Percentiles rank a stretch among this genome's conserved stretches.
Evolutionary conservation across 2,888 invertebrate genomes (phyloP).

Genomic region (Proisotoma minuta): DNA sequence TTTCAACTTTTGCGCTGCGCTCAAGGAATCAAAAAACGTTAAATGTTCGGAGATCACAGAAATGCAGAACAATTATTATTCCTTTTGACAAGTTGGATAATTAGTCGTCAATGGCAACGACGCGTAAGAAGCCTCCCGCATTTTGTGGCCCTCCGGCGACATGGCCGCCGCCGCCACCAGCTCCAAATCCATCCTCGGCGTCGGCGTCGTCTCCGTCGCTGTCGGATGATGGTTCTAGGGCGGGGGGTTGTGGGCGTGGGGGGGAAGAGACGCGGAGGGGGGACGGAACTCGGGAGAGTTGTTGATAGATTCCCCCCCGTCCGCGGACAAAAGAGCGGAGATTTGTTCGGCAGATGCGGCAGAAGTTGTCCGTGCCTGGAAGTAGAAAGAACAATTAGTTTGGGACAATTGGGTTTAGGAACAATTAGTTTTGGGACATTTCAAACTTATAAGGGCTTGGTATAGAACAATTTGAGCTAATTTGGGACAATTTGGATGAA

Average conservation of each 20-base stretch:
- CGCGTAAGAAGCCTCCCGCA: slow-evolving; percentile 42
- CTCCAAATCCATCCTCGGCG: slow-evolving; percentile 22
- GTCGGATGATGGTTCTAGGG: slow-evolving; percentile 26
- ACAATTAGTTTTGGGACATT: too few species aligned
- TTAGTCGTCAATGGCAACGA: slow-evolving; percentile 43
- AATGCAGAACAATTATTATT: too few species aligned
- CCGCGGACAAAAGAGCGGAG: slow-evolving; percentile 43
- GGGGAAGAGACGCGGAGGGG: slow-evolving; percentile 39
- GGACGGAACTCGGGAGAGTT: slow-evolving; percentile 43
- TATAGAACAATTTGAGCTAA: too few species aligned
- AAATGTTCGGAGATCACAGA: slow-evolving; percentile 12
- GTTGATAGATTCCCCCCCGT: slow-evolving; percentile 45
- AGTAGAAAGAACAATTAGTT: too few species aligned
- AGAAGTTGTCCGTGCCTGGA: slow-evolving; percentile 45
- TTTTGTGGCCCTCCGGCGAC: too few species aligned
- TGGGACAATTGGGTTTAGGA: too few species aligned
- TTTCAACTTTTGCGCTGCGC: too few species aligned
- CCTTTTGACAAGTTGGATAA: too few species aligned
- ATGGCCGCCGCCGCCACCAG: slow-evolving; percentile 30
- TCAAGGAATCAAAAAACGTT: too few species aligned
- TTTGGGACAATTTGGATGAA: too few species aligned
- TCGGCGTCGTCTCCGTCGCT: slow-evolving; percentile 28
- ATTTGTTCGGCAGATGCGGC: slow-evolving; percentile 45
- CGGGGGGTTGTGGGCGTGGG: slow-evolving; percentile 36
- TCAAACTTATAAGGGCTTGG: too few species aligned